A percentile compares a stretch with the other conserved stretches of the same genome.
Evolutionary conservation across 2,797 vertebrate species (phyloP).

Genomic region (Sebastes kiyomatsui): DNA sequence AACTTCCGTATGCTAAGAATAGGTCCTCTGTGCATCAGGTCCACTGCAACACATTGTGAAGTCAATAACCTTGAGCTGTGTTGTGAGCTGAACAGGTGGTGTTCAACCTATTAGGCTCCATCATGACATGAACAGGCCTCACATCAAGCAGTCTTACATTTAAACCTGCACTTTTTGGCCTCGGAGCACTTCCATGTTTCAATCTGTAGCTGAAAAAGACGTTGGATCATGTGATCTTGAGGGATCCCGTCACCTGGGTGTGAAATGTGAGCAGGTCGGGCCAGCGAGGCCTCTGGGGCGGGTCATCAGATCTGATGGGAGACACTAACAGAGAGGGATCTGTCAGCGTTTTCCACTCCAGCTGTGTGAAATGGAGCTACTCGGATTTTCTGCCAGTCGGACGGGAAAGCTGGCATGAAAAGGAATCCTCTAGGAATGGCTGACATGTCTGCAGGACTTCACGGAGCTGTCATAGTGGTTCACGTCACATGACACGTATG

Average conservation of each 20-base stretch:
- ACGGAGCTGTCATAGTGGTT: constrained; percentile 23
- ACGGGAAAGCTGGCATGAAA: constrained; percentile 49
- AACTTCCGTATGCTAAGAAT: constrained; percentile 8
- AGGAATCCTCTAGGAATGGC: constrained; percentile 58
- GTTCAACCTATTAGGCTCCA: background rate
- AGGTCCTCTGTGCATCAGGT: background rate
- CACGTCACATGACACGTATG: constrained; percentile 12
- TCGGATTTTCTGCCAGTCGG: background rate
- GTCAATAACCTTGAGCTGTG: background rate
- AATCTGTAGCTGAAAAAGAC: background rate
- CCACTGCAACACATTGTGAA: background rate
- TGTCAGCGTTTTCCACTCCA: constrained; percentile 66
- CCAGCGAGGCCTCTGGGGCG: background rate
- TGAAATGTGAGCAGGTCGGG: constrained; percentile 37
- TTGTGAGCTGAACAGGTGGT: constrained; percentile 3
- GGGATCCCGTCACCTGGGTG: constrained; percentile 16
- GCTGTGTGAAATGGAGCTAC: constrained; percentile 61
- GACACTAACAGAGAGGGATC: background rate
- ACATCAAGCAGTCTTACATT: background rate
- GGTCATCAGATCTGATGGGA: constrained; percentile 29
- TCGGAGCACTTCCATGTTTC: background rate
- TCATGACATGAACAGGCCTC: background rate
- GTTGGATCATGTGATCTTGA: background rate
- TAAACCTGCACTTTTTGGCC: background rate
- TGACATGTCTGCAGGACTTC: constrained; percentile 34